Evolutionary conservation across 2,888 invertebrate genomes (phyloP), one percentile per base, ranked within the genome.

Genomic region (Diplolepis rosae): DNA sequence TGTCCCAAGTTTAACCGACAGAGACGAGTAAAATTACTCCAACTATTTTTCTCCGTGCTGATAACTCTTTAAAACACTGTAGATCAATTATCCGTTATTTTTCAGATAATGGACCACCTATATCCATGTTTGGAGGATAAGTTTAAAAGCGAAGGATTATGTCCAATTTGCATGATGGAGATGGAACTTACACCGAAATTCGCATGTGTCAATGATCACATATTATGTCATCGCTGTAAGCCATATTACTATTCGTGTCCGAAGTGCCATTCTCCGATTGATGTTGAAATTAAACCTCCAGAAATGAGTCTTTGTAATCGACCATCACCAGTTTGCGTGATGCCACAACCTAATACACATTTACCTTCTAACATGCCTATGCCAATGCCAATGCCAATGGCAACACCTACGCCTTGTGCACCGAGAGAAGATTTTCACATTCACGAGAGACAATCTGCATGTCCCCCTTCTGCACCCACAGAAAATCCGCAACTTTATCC

Each of bases 221-320:
- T 77, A 32, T 70, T 87, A 22, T 87, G 87, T 68, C 80, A 83
- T 56, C 83, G 87, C 7, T 87, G 87, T 79, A 87, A 85, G 70
- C 85, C 86, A 9, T 83, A 84, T 76, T 87, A 87, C 73, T 83
- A 79, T 74, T 69, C 71, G 24, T 87, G 87, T 72, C 85, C 86
- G 22, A 81, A 75, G 30, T 87, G 87, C 65, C 72, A 67, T 13
- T 74, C 77, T 28, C 76, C 83, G 4, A 67, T 87, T 69, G 66
- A 78, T 39, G 30, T 78, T 18, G 73, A 82, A 68, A 73, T 74
- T 69, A 68, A 73, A 28, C 65, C 76, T 6, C 45, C 71, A 1
- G 73, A 74, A n/a, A 18, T 52, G 28, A 71, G 69, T 24, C 27
- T 78, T 45, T 73, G 76, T 7, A 72, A 77, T 66, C 76, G 77